Evolutionary conservation across 2,797 vertebrate genomes (phyloP).

Genomic region (Labroides dimidiatus): DNA sequence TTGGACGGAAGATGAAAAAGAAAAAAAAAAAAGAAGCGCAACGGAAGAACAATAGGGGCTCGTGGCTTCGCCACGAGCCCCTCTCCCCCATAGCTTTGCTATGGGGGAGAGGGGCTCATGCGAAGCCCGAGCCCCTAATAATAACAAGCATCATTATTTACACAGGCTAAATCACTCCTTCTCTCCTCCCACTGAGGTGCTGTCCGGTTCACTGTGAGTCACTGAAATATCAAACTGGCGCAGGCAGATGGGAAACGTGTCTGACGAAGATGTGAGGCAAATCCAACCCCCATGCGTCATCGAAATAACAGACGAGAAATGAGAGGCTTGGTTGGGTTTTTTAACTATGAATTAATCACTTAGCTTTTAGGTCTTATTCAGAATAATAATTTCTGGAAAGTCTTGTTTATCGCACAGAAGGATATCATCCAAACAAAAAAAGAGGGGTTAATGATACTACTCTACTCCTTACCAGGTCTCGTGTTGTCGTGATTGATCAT

Average conservation of each 20-base stretch:
- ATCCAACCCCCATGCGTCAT: conserved; percentile 13
- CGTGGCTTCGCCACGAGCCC: no score
- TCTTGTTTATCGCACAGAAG: not conserved
- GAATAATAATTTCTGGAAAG: conserved; percentile 5
- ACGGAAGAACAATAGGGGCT: no score
- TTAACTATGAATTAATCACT: not conserved
- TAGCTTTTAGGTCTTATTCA: not conserved
- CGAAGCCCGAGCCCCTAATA: no score
- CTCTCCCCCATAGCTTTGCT: no score
- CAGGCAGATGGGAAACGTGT: conserved; percentile 20
- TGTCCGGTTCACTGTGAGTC: conserved; percentile 49
- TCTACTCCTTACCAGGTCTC: not conserved
- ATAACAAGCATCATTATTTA: conserved; percentile 28
- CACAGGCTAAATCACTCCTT: conserved; percentile 8
- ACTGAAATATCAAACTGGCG: conserved; percentile 41
- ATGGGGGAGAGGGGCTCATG: no score
- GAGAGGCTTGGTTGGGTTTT: not conserved
- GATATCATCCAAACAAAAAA: not conserved
- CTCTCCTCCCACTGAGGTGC: conserved; percentile 41
- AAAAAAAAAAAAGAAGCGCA: no score
- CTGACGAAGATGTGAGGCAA: conserved; percentile 15
- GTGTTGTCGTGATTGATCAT: not conserved
- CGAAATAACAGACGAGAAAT: not conserved
- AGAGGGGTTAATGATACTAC: not conserved
- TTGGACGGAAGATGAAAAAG: no score